Percentiles rank a stretch among this genome's conserved stretches.
These are phyloP conservation scores for Trematocara nigrifrons DNA, from an alignment of 2,113 vertebrate genomes.

Conservation along the genomic window DNA sequence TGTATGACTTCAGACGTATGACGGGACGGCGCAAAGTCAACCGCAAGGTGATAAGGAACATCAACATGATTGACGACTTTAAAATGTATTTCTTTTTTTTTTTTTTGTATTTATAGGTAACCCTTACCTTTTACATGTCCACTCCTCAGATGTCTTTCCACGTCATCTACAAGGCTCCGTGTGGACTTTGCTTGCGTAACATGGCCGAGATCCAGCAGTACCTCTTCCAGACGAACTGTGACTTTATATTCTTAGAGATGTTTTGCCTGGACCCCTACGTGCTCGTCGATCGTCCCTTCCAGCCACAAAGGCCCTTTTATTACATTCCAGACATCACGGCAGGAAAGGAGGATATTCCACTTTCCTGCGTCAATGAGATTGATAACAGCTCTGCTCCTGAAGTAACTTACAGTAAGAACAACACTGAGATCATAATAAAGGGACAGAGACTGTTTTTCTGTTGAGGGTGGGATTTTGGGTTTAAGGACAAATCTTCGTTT, in stretches of 20 bases:
- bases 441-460: neutral
- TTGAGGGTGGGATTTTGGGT: neutral
- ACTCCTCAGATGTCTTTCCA: conserved; percentile 86
- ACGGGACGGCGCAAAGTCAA: conserved; percentile 88
- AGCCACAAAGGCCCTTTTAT: conserved; percentile 90
- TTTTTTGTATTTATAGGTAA: neutral
- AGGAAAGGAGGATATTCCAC: conserved; percentile 87
- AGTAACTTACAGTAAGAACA: conserved; percentile 87
- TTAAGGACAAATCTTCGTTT: neutral
- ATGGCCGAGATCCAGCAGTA: conserved; percentile 95
- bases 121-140: neutral
- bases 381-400: conserved; percentile 85
- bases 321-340: conserved; percentile 91
- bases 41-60: conserved; percentile 75
- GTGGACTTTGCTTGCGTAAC: conserved; percentile 88
- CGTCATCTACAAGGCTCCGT: conserved; percentile 93
- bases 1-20: conserved; percentile 95
- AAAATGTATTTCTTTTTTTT: neutral
- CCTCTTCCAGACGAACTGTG: conserved; percentile 87
- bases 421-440: neutral
- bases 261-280: conserved; percentile 97
- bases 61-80: neutral
- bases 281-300: conserved; percentile 91
- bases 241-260: conserved; percentile 97
- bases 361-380: conserved; percentile 97